These are phyloP conservation scores for Aphidius gifuensis DNA, from an alignment of 1,140 invertebrate species.

Conservation along the genomic window DNA sequence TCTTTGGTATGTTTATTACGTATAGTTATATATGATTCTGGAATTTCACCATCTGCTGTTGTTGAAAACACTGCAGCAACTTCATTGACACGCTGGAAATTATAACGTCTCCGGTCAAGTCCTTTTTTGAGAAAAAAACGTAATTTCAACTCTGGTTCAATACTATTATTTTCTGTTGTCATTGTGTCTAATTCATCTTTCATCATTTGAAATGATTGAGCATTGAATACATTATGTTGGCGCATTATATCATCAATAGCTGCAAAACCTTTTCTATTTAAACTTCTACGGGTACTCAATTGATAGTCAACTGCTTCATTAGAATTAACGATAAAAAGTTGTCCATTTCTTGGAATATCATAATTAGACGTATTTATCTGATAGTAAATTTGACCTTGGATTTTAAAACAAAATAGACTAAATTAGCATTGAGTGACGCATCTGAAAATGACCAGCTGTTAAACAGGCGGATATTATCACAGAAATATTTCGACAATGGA, in stretches of 20 bases:
- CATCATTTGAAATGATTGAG: conserved; percentile 1
- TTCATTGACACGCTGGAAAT: conserved; percentile 21
- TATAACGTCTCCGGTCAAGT: conserved; percentile 15
- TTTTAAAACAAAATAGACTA: conserved; percentile 13
- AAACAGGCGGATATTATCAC: conserved; percentile 8
- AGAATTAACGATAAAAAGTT: not conserved
- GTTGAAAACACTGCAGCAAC: conserved; percentile 22
- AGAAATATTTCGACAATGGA: conserved; percentile 21
- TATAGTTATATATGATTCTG: conserved; percentile 22
- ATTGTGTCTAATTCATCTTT: not conserved
- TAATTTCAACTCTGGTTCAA: conserved; percentile 17
- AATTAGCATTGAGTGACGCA: conserved; percentile 15
- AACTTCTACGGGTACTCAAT: not conserved
- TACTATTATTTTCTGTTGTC: not conserved
- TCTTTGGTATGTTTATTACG: conserved; percentile 14
- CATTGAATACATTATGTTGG: not conserved
- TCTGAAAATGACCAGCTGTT: conserved; percentile 10
- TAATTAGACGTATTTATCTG: conserved; percentile 7
- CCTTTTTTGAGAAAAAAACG: conserved; percentile 18
- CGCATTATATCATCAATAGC: not conserved
- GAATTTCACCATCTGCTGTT: conserved; percentile 22
- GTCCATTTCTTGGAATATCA: conserved; percentile 5
- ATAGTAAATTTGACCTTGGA: conserved; percentile 10
- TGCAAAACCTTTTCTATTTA: not conserved
- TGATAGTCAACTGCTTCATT: not conserved